Evolutionary conservation across 2,888 invertebrate species (phyloP).

Genomic region (Syrphus vitripennis): DNA sequence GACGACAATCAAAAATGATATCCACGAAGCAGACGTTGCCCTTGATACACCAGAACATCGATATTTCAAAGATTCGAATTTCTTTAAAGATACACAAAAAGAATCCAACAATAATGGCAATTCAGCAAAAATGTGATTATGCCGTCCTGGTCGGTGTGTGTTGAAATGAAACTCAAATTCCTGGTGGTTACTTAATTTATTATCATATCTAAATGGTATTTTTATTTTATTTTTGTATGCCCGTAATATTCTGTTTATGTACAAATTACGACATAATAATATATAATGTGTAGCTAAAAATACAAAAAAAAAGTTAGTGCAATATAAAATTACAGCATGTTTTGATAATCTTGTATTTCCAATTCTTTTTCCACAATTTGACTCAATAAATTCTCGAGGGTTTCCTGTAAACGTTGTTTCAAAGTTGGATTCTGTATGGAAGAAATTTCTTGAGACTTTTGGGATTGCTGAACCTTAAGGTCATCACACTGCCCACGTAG

Average conservation of each 20-base stretch:
- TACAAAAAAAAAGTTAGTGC: constrained; percentile 34
- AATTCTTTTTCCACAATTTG: constrained; percentile 91
- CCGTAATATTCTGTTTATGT: constrained; percentile 32
- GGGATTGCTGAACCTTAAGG: constrained; percentile 87
- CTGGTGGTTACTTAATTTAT: constrained; percentile 64
- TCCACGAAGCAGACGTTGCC: constrained; percentile 84
- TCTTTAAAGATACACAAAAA: constrained; percentile 79
- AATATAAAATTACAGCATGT: constrained; percentile 75
- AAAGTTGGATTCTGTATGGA: constrained; percentile 93
- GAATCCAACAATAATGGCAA: background rate
- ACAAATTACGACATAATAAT: constrained; percentile 47
- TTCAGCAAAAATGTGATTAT: constrained; percentile 16
- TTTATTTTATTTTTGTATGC: constrained; percentile 9
- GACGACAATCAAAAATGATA: constrained; percentile 90
- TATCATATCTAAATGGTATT: constrained; percentile 36
- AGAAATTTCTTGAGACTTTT: constrained; percentile 91
- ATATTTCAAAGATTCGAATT: constrained; percentile 82
- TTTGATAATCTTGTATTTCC: constrained; percentile 82
- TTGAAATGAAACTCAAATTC: constrained; percentile 10
- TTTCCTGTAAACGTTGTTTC: constrained; percentile 91
- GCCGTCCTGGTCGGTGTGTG: background rate
- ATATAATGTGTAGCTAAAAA: background rate
- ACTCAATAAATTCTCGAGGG: constrained; percentile 89
- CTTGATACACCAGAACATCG: constrained; percentile 84
- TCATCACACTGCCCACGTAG: constrained; percentile 89